Evolutionary conservation across 2,113 vertebrate genomes (phyloP).

Genomic region (Coregonus clupeaformis): DNA sequence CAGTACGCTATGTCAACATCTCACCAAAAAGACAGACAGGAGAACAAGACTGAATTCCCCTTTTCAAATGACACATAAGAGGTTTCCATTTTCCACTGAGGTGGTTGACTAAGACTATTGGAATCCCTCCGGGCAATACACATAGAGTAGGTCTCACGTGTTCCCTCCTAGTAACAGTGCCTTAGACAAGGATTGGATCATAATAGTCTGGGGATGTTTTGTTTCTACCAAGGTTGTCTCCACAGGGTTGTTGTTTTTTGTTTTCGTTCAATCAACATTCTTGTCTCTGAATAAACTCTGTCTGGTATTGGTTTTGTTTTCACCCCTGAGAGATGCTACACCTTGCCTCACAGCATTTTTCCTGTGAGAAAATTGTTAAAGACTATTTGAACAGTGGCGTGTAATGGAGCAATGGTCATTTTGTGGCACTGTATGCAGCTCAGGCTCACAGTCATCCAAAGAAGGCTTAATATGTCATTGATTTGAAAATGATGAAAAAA

Average conservation of each 20-base stretch:
- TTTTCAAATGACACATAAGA: not conserved
- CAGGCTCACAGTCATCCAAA: no score
- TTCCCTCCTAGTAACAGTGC: slow-evolving; percentile 2
- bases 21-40: not conserved
- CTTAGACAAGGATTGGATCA: slow-evolving; percentile 35
- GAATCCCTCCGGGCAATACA: slow-evolving; percentile 4
- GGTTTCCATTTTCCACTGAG: slow-evolving; percentile 7
- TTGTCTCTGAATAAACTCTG: slow-evolving; percentile 23
- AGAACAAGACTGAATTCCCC: not conserved
- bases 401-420: no score
- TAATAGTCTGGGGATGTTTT: slow-evolving; percentile 30
- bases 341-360: slow-evolving; percentile 11
- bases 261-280: slow-evolving; percentile 30
- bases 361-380: slow-evolving; percentile 12
- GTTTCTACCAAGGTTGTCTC: not conserved
- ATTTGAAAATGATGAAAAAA: no score
- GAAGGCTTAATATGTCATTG: no score
- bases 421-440: no score
- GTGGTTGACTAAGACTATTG: not conserved
- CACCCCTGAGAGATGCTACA: slow-evolving; percentile 13
- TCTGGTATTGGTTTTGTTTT: slow-evolving; percentile 43
- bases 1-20: not conserved
- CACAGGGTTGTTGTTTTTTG: slow-evolving; percentile 6
- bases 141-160: slow-evolving; percentile 4
- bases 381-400: no score